A percentile compares a stretch with the other conserved stretches of the same genome.
These are phyloP conservation scores for Apamea crenata DNA, from an alignment of 2,888 invertebrate species.

Conservation along the genomic window DNA sequence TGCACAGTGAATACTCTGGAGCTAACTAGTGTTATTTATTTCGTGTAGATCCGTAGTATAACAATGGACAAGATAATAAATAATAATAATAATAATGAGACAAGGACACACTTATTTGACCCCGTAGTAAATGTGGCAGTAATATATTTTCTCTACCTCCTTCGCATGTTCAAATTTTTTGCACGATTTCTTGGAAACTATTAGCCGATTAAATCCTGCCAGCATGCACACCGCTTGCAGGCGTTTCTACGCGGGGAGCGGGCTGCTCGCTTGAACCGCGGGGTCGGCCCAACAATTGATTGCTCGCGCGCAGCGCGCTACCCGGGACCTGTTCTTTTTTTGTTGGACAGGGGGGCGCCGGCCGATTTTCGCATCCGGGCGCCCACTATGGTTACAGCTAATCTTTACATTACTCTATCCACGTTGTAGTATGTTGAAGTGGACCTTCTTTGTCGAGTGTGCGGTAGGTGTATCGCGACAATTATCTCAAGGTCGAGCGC, in stretches of 20 bases:
- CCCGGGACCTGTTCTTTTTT: no score
- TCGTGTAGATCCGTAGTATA: not conserved
- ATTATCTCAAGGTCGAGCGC: constrained; percentile 52
- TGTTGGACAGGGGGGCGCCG: no score
- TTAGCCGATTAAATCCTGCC: not conserved
- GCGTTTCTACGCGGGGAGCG: no score
- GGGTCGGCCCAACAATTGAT: no score
- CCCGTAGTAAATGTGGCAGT: not conserved
- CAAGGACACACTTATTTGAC: not conserved
- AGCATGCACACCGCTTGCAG: no score
- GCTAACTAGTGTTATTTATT: not conserved
- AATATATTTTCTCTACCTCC: not conserved
- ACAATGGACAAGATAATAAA: not conserved
- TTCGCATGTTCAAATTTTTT: not conserved
- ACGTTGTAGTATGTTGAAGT: not conserved
- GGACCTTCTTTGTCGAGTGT: constrained; percentile 1
- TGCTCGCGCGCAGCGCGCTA: no score
- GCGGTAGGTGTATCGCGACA: constrained; percentile 16
- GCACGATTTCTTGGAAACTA: not conserved
- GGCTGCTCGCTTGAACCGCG: no score
- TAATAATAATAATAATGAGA: not conserved
- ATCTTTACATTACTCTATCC: not conserved
- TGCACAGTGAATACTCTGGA: not conserved
- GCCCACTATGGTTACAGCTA: not conserved
- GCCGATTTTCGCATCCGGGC: no score